Percentiles rank a stretch among this genome's conserved stretches.
phyloP scores from a whole-genome alignment of 2,797 vertebrate genomes.

The Poecilia velifera region DNA sequence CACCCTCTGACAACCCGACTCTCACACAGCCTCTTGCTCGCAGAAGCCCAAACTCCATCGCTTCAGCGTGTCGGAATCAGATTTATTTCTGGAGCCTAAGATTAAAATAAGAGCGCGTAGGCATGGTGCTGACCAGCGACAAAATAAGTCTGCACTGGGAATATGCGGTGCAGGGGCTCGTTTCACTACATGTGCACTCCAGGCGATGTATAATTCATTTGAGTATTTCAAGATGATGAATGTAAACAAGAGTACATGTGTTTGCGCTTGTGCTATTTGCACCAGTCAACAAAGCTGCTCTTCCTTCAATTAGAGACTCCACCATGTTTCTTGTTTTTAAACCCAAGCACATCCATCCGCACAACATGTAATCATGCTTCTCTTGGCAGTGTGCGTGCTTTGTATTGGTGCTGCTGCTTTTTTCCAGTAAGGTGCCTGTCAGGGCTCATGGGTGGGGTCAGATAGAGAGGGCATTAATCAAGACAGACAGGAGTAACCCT shows the following conservation, averaged over 20 bases:
- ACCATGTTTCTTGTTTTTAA: slow-evolving; percentile 46
- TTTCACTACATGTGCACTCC: slow-evolving; percentile 60
- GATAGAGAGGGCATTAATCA: slow-evolving; percentile 75
- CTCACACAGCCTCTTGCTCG: slow-evolving; percentile 26
- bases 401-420: slow-evolving; percentile 50
- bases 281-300: slow-evolving; percentile 18
- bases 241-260: slow-evolving; percentile 26
- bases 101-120: slow-evolving; percentile 60
- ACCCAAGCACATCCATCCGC: slow-evolving; percentile 9
- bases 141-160: slow-evolving; percentile 41
- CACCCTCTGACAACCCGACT: slow-evolving; percentile 38
- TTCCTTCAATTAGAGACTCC: slow-evolving; percentile 34
- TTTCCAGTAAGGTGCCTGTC: slow-evolving; percentile 48
- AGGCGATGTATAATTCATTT: slow-evolving; percentile 68
- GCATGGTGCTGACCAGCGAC: slow-evolving; percentile 52
- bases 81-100: slow-evolving; percentile 58
- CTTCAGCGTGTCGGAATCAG: slow-evolving; percentile 42
- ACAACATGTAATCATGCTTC: slow-evolving; percentile 11
- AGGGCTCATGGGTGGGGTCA: slow-evolving; percentile 69
- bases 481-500: slow-evolving; percentile 65
- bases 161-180: slow-evolving; percentile 15
- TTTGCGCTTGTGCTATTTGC: slow-evolving; percentile 19
- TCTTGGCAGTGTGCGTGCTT: slow-evolving; percentile 26
- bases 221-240: slow-evolving; percentile 47
- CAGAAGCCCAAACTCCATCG: slow-evolving; percentile 28